These are phyloP conservation scores for Aphelocoma coerulescens DNA, from an alignment of 2,113 vertebrate species.

Conservation along the genomic window DNA sequence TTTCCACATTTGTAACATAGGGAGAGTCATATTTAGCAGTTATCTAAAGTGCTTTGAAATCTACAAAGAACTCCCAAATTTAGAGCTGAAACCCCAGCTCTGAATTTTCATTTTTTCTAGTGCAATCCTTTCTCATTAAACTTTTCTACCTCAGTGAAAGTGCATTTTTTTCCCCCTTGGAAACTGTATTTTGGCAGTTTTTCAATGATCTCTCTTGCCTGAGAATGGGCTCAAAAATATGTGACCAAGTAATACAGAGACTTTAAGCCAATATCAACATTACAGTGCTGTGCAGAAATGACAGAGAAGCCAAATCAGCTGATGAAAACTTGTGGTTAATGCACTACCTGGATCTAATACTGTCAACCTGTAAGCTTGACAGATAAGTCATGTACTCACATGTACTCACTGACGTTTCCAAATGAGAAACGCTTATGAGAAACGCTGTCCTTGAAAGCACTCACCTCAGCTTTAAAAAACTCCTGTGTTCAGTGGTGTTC, in stretches of 20 bases:
- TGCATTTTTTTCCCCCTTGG: not conserved
- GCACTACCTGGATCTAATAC: not conserved
- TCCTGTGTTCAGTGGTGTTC: not conserved
- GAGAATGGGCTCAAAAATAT: not conserved
- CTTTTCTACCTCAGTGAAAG: not conserved
- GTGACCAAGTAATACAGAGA: not conserved
- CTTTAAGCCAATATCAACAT: not conserved
- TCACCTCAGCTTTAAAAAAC: not conserved
- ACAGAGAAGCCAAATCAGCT: not conserved
- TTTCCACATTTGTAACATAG: not conserved
- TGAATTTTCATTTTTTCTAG: not conserved
- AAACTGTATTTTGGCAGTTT: not conserved
- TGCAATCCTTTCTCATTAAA: not conserved
- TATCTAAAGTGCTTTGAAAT: not conserved
- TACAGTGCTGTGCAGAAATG: not conserved
- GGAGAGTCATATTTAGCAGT: not conserved
- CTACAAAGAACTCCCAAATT: not conserved
- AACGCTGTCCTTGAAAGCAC: not conserved
- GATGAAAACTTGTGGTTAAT: not conserved
- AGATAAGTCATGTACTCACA: not conserved
- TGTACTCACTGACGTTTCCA: not conserved
- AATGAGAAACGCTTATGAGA: not conserved
- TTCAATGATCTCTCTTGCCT: not conserved
- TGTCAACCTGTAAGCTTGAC: not conserved
- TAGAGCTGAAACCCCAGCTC: not conserved